Base-by-base conservation (phyloP, 2,888 invertebrate species). In the Aporophyla nigra region DNA sequence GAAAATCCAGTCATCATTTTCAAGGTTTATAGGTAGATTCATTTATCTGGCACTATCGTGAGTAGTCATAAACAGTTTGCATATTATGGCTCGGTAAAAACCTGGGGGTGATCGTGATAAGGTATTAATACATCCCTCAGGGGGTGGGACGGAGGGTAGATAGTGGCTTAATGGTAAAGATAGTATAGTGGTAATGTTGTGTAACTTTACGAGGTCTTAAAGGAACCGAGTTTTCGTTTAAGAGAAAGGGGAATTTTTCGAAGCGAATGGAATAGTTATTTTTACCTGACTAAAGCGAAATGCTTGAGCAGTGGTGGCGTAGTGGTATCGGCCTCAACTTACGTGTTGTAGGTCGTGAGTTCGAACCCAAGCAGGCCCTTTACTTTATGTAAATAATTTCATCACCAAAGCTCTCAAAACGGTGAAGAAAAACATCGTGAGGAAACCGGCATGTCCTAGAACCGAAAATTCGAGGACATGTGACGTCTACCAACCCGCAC, bases 41-140 rank as follows among this genome's bases (percentile, higher is more conserved):
- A 40, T 63, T 71, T 81, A 78, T 74, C 65, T 53, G 40, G 54
- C 63, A 66, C 74, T 85, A 79, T 75, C 77, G 46, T 19, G 51
- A 49, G 61, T 69, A 71, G 33, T 71, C 80, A 70, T 86, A 87
- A 76, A 85, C 82, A 73, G 72, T 85, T 68, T 85, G 86, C 82
- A 86, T 86, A 82, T 87, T 87, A 86, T 79, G 75, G 69, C 74
- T 76, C 67, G 43, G 82, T 86, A 87, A 87, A 87, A 87, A 79
- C 61, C 65, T 65, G 59, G 80, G 70, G 78, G 75, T 76, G 65
- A 72, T 71, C 62, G 58, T 51, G 88, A 87, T 87, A 87, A 81
- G 65, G 74, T 71, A 71, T 59, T 67, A 79, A 73, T 59, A 62
- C 63, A 69, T 40, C 51, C 72, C 54, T 43, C 19, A 43, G 65